Evolutionary conservation across 2,797 vertebrate genomes (phyloP).

Genomic region (Cryptoprocta ferox): DNA sequence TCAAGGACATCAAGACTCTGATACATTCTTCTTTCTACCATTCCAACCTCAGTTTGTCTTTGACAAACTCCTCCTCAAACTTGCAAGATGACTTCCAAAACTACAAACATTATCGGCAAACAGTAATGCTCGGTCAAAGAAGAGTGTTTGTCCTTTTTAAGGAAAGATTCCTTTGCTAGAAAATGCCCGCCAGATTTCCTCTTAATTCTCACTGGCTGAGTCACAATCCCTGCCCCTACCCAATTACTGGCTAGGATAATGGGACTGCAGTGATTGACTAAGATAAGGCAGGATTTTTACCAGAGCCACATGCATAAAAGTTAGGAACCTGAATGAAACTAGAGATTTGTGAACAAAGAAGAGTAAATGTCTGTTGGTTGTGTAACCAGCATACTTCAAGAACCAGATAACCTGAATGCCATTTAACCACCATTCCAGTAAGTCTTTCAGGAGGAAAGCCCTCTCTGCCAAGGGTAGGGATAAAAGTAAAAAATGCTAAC

Average conservation of each 20-base stretch:
- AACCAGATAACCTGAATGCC: background rate
- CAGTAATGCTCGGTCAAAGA: background rate
- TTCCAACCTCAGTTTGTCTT: background rate
- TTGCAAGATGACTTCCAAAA: background rate
- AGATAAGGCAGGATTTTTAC: background rate
- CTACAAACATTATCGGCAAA: background rate
- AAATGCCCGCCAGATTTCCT: background rate
- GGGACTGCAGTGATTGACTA: background rate
- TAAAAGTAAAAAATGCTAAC: background rate
- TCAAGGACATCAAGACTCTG: background rate
- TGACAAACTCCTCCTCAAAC: background rate
- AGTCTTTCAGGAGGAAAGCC: background rate
- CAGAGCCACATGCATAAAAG: background rate
- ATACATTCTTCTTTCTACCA: background rate
- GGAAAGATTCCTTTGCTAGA: background rate
- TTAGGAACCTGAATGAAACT: background rate
- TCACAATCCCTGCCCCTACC: background rate
- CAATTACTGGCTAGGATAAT: background rate
- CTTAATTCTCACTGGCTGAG: background rate
- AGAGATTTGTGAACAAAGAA: background rate
- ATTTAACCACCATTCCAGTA: background rate
- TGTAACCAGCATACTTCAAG: background rate
- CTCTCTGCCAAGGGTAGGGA: background rate
- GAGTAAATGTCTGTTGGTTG: background rate
- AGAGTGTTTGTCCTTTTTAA: background rate